Percentiles rank a stretch among this genome's conserved stretches.
phyloP scores from a whole-genome alignment of 2,113 vertebrate species.

The Cynocephalus volans region DNA sequence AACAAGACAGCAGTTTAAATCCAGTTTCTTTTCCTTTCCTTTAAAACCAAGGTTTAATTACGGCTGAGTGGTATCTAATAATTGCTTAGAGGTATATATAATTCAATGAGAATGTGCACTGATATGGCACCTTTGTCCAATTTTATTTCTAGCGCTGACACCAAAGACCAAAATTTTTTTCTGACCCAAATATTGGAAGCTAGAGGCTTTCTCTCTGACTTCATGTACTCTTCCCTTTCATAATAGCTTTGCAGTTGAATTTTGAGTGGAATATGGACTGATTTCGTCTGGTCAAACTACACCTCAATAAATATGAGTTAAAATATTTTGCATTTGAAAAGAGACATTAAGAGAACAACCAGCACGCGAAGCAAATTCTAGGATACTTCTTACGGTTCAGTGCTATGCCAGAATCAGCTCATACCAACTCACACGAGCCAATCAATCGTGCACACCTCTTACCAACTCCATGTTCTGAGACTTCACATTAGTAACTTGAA shows the following conservation, averaged over 20 bases:
- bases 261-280: not conserved
- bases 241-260: not conserved
- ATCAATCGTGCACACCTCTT: not conserved
- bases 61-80: slow-evolving; percentile 20
- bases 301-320: not conserved
- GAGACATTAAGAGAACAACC: not conserved
- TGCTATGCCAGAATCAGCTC: not conserved
- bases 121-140: not conserved
- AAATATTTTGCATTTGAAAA: not conserved
- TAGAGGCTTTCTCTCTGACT: not conserved
- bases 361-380: not conserved
- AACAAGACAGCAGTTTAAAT: not conserved
- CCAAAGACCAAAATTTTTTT: not conserved
- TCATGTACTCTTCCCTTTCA: not conserved
- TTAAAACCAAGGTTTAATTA: not conserved
- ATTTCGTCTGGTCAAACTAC: not conserved
- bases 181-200: slow-evolving; percentile 30
- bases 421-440: too few species aligned
- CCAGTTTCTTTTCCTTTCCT: not conserved
- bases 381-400: not conserved
- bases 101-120: not conserved
- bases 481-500: not conserved
- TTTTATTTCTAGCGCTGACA: not conserved
- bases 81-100: slow-evolving; percentile 22
- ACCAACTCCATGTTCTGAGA: too few species aligned